Percentiles rank a stretch among this genome's conserved stretches.
phyloP scores from a whole-genome alignment of 2,113 vertebrate genomes.

The Catharus fuscescens region DNA sequence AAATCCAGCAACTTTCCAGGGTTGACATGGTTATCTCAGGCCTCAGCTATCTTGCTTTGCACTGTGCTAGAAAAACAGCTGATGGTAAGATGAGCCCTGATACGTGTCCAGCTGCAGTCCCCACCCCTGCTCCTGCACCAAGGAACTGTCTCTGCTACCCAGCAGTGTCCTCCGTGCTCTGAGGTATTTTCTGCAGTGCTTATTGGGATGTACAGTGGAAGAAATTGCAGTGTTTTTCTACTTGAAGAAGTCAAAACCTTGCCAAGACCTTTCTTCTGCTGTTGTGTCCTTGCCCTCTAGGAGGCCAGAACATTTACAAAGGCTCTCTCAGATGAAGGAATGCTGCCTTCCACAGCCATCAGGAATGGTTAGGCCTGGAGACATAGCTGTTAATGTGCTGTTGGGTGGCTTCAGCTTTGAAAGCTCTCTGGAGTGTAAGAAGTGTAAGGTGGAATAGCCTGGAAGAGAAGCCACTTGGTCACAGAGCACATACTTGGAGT shows the following conservation, averaged over 20 bases:
- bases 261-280: neutral
- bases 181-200: neutral
- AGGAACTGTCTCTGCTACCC: neutral
- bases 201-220: neutral
- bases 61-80: neutral
- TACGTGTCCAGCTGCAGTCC: neutral
- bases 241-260: neutral
- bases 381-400: accelerated
- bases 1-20: neutral
- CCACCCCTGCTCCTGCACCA: neutral
- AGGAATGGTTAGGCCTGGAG: neutral
- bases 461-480: neutral
- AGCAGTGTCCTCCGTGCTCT: neutral
- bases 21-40: neutral
- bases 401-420: neutral
- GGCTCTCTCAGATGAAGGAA: neutral
- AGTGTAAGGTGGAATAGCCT: neutral
- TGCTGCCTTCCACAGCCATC: neutral
- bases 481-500: neutral
- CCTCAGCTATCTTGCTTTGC: neutral
- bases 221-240: neutral
- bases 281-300: neutral
- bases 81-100: neutral
- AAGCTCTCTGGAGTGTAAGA: neutral
- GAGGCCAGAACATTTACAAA: neutral